These are phyloP conservation scores for Microplitis demolitor DNA, from an alignment of 1,140 invertebrate species.

Conservation along the genomic window DNA sequence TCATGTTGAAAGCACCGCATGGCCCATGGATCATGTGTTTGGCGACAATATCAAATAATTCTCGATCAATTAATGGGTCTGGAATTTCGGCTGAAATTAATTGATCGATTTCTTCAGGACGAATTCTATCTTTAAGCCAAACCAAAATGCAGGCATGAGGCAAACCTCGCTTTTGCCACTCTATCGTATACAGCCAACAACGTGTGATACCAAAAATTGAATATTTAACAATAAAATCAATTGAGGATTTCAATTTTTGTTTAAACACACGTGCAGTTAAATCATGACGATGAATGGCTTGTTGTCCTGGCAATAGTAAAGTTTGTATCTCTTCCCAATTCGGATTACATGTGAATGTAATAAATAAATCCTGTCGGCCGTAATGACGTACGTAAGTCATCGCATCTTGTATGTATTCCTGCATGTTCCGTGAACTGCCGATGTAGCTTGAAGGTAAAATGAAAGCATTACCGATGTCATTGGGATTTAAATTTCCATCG, in stretches of 20 bases:
- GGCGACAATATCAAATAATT: conserved; percentile 47
- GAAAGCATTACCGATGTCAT: conserved; percentile 31
- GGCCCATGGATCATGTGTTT: conserved; percentile 51
- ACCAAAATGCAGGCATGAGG: conserved; percentile 8
- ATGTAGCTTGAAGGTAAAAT: conserved; percentile 51
- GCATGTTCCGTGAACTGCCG: conserved; percentile 54
- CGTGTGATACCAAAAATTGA: conserved; percentile 45
- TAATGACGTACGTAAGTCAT: conserved; percentile 53
- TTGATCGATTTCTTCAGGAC: background rate
- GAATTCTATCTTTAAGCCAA: background rate
- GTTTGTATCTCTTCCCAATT: no score
- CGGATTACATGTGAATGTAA: no score
- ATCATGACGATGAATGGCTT: conserved; percentile 50
- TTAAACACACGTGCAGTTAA: conserved; percentile 53
- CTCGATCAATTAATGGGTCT: conserved; percentile 52
- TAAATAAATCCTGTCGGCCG: conserved; percentile 44
- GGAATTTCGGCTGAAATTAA: conserved; percentile 39
- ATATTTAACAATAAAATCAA: conserved; percentile 41
- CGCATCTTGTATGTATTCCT: conserved; percentile 57
- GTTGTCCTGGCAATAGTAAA: conserved; percentile 22
- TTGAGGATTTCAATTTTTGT: conserved; percentile 44
- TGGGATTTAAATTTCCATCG: background rate
- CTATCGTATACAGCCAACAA: conserved; percentile 58
- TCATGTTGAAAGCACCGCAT: conserved; percentile 44
- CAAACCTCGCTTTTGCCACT: conserved; percentile 59